Base-by-base conservation (phyloP, 2,888 invertebrate genomes). In the Andrena flavipes region DNA sequence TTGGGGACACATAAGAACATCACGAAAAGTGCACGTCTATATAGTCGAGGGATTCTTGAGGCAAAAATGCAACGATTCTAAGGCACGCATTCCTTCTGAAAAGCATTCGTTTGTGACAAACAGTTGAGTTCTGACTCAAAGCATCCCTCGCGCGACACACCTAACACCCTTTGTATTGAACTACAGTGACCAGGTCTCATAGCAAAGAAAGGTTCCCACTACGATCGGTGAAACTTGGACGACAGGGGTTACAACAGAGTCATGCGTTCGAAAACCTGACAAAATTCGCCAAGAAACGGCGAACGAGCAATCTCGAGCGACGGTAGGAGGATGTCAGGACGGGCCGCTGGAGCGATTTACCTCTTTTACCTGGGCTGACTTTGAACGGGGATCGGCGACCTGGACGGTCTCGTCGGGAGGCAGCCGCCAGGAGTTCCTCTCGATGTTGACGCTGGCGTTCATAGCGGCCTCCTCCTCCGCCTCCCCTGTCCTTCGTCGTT, bases 331-430 rank as follows among this genome's bases (percentile, higher is more conserved):
- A 59, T 64, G 63, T 56, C 65, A 63, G 68, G 78, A 29, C 54
- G 79, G 78, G 68, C 62, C 67, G 84, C 82, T 71, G 65, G 87
- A 89, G 88, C 87, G 82, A 87, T 87, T 93, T 93, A 93, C 92
- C 92, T 94, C 92, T 92, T 93, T 94, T 95, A 96, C 96, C 95
- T 96, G 95, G 91, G 95, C 95, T 94, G 95, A 95, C 95, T 98
- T 98, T 94, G 96, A 96, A 95, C 97, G 97, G 93, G 97, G 97
- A 95, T 97, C 97, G 95, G 96, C 97, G 94, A 98, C 98, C 95
- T 98, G 98, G 91, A 98, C 96, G 91, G 98, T 98, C 95, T 98
- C 98, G 95, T 98, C 98, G 94, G 97, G 97, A 95, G 97, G 97
- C 95, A 98, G 96, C 95, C 97, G 97, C 98, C 98, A 98, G 94